Percentiles rank a stretch among this genome's conserved stretches.
phyloP scores from a whole-genome alignment of 2,113 vertebrate genomes.

The Dipodomys merriami region DNA sequence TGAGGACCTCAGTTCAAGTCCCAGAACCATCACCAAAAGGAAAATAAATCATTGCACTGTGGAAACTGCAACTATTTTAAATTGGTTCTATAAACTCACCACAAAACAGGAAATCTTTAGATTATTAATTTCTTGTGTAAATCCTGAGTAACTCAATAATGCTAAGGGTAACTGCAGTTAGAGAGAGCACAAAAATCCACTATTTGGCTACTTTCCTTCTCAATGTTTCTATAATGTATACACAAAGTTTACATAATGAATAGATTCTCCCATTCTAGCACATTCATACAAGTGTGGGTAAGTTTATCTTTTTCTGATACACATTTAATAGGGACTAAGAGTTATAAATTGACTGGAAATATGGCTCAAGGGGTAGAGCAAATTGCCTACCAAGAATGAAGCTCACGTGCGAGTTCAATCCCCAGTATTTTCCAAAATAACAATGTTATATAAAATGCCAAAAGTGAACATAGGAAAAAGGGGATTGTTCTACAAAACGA shows the following conservation, averaged over 20 bases:
- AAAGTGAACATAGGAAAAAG: no score
- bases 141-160: slow-evolving; percentile 1
- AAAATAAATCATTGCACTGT: not conserved
- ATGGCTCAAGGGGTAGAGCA: no score
- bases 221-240: not conserved
- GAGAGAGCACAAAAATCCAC: slow-evolving; percentile 1
- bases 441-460: no score
- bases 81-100: not conserved
- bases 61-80: slow-evolving; percentile 18
- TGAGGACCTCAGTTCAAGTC: no score
- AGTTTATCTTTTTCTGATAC: slow-evolving; percentile 11
- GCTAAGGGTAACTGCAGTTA: slow-evolving; percentile 15
- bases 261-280: not conserved
- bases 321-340: not conserved
- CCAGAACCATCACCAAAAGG: no score
- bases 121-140: slow-evolving; percentile 11
- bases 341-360: slow-evolving; percentile 7
- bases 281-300: slow-evolving; percentile 28
- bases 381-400: no score
- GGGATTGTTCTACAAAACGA: not conserved
- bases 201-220: slow-evolving; percentile 31
- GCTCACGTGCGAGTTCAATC: no score
- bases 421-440: no score
- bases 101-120: slow-evolving; percentile 41
- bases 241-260: not conserved